Base-by-base conservation (phyloP, 2,888 invertebrate genomes). In the Anarsia innoxiella region DNA sequence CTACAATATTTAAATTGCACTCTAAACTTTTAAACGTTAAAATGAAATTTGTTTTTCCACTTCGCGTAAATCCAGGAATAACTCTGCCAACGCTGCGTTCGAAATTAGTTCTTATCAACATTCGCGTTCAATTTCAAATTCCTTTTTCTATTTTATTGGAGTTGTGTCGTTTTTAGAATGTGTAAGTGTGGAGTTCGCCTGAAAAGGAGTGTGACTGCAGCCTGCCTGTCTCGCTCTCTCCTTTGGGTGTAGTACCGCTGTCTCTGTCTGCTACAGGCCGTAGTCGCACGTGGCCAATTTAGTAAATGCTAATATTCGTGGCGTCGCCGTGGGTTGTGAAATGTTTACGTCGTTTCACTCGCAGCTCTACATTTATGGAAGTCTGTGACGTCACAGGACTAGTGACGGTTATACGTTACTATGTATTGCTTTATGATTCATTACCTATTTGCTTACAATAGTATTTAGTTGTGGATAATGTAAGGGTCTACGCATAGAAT, bases 21-120 rank as follows among this genome's bases (percentile, higher is more conserved):
- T 79, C 66, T 69, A 72, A 72, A 75, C 67, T 72, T 73, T 68
- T 59, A 62, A 64, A 59, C 59, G 72, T 69, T 73, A 56, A 72
- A 74, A 77, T 75, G 68, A 78, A 79, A 79, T 77, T 78, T 77
- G 76, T 74, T 75, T 60, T 66, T 61, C 65, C 50, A 58, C 51
- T 44, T 52, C 62, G 57, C 59, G 60, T 63, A 59, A 59, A 65
- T 63, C 67, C 64, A 63, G 63, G 69, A 77, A 77, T 74, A 78
- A 64, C 70, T 65, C 46, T 42, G 34, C 14, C 11, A 25, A 41
- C 5, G 0, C 19, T 19, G 5, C 19, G 15, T 12, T 16, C 27
- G 6, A 33, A 33, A 15, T n/a, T 23, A 9, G 12, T 8, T 14
- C 15, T 26, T 33, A 33, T 26, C n/a, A 11, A 26, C 12, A 23